Evolutionary conservation across 2,113 vertebrate genomes (phyloP).

Genomic region (Bagarius yarrelli): DNA sequence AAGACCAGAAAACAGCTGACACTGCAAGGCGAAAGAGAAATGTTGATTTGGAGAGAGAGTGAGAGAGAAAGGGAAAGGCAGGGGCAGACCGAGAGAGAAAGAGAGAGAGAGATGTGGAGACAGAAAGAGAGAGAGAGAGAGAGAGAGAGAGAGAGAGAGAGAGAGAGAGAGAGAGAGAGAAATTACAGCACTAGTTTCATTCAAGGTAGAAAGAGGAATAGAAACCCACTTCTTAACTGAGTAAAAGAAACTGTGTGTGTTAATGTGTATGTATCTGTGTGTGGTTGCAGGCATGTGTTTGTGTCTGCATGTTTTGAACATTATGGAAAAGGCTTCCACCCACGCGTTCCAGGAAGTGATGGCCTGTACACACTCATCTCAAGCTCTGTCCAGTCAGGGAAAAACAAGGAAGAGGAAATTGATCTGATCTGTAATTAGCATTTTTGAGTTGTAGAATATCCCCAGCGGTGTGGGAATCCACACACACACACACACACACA

Average conservation of each 20-base stretch:
- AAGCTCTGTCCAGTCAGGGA: no score
- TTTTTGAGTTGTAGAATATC: neutral
- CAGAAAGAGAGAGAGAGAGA: neutral
- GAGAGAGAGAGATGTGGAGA: neutral
- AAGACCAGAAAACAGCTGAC: neutral
- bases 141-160: neutral
- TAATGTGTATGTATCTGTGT: neutral
- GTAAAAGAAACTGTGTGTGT: neutral
- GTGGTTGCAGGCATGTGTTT: neutral
- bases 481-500: neutral
- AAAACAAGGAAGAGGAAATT: conserved; percentile 1
- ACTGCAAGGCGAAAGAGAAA: neutral
- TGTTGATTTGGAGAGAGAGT: neutral
- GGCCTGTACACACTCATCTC: neutral
- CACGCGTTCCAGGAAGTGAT: neutral
- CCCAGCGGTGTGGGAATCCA: neutral
- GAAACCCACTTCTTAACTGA: neutral
- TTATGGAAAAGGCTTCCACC: neutral
- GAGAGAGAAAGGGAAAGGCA: neutral
- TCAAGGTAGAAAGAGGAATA: conserved; percentile 10
- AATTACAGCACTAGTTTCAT: no score
- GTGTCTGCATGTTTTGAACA: neutral
- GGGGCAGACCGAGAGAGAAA: neutral
- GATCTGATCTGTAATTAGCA: neutral
- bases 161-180: conserved; percentile 1